phyloP scores from a whole-genome alignment of 2,888 invertebrate species.

The Ischnura elegans region DNA sequence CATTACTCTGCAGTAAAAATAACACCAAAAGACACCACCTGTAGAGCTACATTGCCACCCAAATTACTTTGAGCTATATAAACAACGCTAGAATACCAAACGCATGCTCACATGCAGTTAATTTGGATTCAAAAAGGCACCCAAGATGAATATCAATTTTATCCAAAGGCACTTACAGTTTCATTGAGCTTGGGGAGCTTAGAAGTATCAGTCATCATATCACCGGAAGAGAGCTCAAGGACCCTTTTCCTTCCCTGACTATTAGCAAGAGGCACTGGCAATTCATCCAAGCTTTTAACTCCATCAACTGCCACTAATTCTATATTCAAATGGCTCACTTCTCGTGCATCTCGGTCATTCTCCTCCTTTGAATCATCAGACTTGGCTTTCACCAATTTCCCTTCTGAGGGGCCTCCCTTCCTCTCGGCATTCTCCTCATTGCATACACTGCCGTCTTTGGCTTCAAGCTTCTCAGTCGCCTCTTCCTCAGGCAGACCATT shows the following conservation, averaged over 20 bases:
- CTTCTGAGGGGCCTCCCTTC: neutral
- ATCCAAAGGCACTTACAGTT: constrained; percentile 35
- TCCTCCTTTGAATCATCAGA: constrained; percentile 77
- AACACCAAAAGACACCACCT: too few relatives aligned
- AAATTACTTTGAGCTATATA: neutral
- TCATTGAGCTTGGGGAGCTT: constrained; percentile 54
- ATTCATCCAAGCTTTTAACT: neutral
- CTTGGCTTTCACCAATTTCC: constrained; percentile 73
- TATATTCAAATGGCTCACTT: constrained; percentile 79
- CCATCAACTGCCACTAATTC: constrained; percentile 70
- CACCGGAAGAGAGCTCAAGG: constrained; percentile 23
- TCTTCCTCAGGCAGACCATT: constrained; percentile 28
- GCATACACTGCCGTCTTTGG: constrained; percentile 34
- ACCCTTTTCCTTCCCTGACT: constrained; percentile 77
- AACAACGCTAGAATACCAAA: neutral
- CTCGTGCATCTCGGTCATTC: constrained; percentile 78
- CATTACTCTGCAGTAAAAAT: too few relatives aligned
- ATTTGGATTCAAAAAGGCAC: neutral
- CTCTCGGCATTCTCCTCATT: neutral
- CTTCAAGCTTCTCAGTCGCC: neutral
- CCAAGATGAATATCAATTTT: neutral
- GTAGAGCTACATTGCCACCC: neutral
- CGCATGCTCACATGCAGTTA: constrained; percentile 45
- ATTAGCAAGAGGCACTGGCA: constrained; percentile 73
- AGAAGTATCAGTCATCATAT: neutral